phyloP scores from a whole-genome alignment of 2,888 invertebrate genomes.

The Homarus gammarus region DNA sequence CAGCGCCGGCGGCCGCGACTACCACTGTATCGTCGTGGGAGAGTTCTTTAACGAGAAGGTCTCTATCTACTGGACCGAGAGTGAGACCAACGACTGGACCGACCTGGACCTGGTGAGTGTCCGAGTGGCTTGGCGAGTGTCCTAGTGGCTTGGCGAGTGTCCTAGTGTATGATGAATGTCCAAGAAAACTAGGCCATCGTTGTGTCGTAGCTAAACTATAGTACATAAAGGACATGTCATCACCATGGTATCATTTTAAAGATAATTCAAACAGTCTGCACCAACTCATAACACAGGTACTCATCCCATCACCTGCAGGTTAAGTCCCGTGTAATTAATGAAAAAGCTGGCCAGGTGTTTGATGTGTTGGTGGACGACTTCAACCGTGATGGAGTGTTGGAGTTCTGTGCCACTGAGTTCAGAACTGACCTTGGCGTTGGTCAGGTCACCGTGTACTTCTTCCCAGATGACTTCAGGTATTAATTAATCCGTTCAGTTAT shows the following conservation, averaged over 20 bases:
- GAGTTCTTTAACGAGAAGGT: conserved; percentile 77
- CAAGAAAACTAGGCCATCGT: too few relatives aligned
- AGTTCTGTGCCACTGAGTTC: conserved; percentile 77
- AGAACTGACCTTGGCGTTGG: conserved; percentile 76
- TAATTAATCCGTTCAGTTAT: too few relatives aligned
- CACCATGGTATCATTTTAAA: too few relatives aligned
- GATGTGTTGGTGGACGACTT: conserved; percentile 77
- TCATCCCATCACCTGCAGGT: conserved; percentile 39
- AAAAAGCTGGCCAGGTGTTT: conserved; percentile 77
- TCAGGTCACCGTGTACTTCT: conserved; percentile 77
- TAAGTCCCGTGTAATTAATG: conserved; percentile 76
- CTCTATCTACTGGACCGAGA: conserved; percentile 77
- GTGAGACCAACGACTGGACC: conserved; percentile 76
- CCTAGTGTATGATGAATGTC: too few relatives aligned
- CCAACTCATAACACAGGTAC: background rate
- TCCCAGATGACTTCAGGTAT: conserved; percentile 77
- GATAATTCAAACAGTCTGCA: too few relatives aligned
- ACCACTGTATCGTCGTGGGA: conserved; percentile 77
- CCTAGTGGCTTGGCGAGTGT: too few relatives aligned
- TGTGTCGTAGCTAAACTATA: background rate
- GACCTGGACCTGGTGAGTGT: conserved; percentile 64
- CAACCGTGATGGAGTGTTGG: conserved; percentile 77
- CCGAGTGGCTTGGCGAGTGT: background rate
- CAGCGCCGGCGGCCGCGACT: conserved; percentile 74
- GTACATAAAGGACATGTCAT: background rate